Base-by-base conservation (phyloP, 1,140 invertebrate genomes). In the Zaprionus inermis region DNA sequence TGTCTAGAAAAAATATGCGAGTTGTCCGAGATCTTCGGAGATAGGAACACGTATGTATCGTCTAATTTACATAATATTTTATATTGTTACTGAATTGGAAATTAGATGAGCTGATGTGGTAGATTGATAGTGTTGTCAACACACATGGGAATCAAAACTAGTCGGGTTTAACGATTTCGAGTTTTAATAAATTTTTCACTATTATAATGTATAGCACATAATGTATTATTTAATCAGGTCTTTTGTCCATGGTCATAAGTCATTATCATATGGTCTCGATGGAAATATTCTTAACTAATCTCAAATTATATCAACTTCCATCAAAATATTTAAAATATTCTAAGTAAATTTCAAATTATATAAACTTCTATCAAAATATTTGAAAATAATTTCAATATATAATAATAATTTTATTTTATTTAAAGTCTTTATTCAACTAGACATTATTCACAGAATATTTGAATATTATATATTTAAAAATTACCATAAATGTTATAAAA, bases 81-180 rank as follows among this genome's bases (percentile, higher is more conserved):
- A 16, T 44, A 44, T 44, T 44, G 38, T 44, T 9, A 44, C 38
- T 44, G 38, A 44, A 44, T 44, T 44, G 38, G 38, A 44, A 44
- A 44, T 16, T 10, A 44, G 38, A 16, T 44, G 2, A 9, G 30
- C 28, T 28, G 6, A 28, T 28, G 28, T 28, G 3, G n/a, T n/a
- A 28, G 24, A 28, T 38, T 14, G 14, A 14, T 38, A 38, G 36
- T n/a, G 6, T 14, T n/a, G 36, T 7, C 0, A n/a, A 38, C 6
- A 38, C n/a, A 38, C 5, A 38, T 7, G 36, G 6, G 11, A 14
- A 14, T 12, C 36, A 44, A 16, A 44, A 44, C n/a, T 18, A 44
- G 38, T 44, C 16, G 7, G 38, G n/a, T 3, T n/a, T 2, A 9
- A 7, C n/a, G n/a, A 16, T 44, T 9, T 16, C 1, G 38, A 9